Evolutionary conservation across 37 sponge, comb jelly and placozoan genomes (phyloP).

Genomic region (Chondrosia reniformis): DNA sequence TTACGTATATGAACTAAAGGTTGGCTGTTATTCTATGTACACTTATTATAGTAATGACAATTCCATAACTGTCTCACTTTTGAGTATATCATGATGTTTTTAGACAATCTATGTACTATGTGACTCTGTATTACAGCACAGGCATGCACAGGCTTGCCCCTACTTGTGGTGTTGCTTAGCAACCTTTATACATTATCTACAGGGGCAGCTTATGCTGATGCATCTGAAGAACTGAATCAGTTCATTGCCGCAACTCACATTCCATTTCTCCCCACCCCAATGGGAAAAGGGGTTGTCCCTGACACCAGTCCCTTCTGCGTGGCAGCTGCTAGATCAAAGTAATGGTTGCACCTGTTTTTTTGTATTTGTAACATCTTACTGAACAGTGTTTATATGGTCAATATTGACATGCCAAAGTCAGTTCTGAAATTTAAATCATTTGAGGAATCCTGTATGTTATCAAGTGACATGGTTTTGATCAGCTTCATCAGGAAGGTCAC

Average conservation of each 20-base stretch:
- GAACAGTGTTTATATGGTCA: not conserved
- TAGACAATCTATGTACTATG: not conserved
- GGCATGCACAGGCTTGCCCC: too few species aligned
- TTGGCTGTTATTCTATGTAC: too few species aligned
- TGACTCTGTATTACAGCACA: not conserved
- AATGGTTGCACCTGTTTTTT: not conserved
- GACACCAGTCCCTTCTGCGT: conserved; percentile 84
- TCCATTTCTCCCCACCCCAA: conserved; percentile 94
- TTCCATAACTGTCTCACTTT: too few species aligned
- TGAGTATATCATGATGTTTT: not conserved
- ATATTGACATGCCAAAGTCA: not conserved
- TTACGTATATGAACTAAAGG: too few species aligned
- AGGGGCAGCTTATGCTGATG: conserved; percentile 79
- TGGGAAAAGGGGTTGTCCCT: conserved; percentile 89
- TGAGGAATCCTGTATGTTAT: not conserved
- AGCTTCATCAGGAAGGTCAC: too few species aligned
- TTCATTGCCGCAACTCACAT: conserved; percentile 45
- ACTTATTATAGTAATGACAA: too few species aligned
- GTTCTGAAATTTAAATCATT: not conserved
- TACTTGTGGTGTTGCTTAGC: too few species aligned
- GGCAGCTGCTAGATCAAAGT: conserved; percentile 87
- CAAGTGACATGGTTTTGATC: too few species aligned
- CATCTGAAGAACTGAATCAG: conserved; percentile 43
- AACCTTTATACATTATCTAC: not conserved
- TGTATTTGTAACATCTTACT: not conserved